Evolutionary conservation across 2,113 vertebrate species (phyloP).

Genomic region (Pomatorhinus ruficollis): DNA sequence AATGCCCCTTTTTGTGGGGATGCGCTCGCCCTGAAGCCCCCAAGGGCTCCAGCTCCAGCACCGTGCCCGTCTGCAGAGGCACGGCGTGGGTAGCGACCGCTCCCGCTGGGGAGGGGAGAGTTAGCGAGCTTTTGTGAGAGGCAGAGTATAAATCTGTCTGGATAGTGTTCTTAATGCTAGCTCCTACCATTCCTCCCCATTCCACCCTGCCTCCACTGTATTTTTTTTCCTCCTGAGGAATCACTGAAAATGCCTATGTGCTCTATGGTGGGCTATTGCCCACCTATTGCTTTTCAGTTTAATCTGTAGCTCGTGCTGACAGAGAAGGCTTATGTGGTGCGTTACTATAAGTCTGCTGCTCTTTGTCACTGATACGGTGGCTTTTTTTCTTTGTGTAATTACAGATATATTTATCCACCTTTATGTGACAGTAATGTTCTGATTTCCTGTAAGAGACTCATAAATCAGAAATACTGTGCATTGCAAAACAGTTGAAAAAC

Average conservation of each 20-base stretch:
- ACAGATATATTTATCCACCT: neutral
- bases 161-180: neutral
- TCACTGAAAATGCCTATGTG: neutral
- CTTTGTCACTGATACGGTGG: neutral
- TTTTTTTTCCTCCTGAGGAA: accelerated
- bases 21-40: accelerated
- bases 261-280: neutral
- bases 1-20: accelerated
- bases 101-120: accelerated
- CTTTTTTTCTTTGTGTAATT: neutral
- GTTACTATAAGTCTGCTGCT: neutral
- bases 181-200: neutral
- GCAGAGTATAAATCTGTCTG: neutral
- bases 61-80: accelerated
- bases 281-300: neutral
- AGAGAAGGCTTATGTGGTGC: neutral
- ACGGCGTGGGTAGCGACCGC: accelerated
- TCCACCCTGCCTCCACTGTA: accelerated
- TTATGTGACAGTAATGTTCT: neutral
- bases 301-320: neutral
- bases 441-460: neutral
- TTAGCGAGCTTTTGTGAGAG: too few relatives aligned
- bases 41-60: neutral
- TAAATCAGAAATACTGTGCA: neutral
- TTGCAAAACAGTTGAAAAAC: neutral